These are phyloP conservation scores for Chaetodon auriga DNA, from an alignment of 2,113 vertebrate species.

Conservation along the genomic window DNA sequence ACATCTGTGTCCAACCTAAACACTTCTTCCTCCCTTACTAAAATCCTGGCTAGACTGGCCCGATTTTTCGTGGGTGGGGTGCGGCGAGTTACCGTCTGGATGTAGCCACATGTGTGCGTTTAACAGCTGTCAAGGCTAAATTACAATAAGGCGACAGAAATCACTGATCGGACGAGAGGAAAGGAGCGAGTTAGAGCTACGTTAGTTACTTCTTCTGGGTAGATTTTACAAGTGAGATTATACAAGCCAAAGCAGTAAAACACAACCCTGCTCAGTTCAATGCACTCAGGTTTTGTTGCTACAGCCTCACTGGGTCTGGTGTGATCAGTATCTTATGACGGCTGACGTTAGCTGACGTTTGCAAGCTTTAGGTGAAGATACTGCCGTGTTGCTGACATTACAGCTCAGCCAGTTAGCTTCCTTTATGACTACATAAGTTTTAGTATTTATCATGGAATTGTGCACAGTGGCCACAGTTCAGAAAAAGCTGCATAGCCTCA, in stretches of 20 bases:
- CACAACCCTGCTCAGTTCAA: too few species aligned
- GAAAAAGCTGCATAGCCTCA: neutral
- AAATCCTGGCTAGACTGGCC: conserved; percentile 2
- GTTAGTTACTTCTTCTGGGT: neutral
- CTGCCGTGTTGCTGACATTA: neutral
- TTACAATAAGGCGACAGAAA: conserved; percentile 44
- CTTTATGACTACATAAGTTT: neutral
- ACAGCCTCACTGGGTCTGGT: neutral
- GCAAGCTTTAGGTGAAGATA: neutral
- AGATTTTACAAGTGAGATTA: neutral
- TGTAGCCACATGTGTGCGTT: conserved; percentile 42
- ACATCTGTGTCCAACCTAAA: conserved; percentile 56
- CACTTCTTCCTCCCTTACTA: neutral
- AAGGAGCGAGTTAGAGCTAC: neutral
- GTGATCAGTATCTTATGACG: neutral
- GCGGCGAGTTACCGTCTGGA: neutral
- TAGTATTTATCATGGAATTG: neutral
- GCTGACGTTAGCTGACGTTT: neutral
- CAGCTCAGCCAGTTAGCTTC: neutral
- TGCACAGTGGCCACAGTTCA: neutral
- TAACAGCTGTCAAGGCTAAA: conserved; percentile 47
- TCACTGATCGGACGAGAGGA: neutral
- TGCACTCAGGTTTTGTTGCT: neutral
- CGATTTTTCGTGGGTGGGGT: neutral
- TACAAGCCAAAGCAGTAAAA: neutral